These are phyloP conservation scores for Galbula dea DNA, from an alignment of 2,113 vertebrate genomes.

Conservation along the genomic window DNA sequence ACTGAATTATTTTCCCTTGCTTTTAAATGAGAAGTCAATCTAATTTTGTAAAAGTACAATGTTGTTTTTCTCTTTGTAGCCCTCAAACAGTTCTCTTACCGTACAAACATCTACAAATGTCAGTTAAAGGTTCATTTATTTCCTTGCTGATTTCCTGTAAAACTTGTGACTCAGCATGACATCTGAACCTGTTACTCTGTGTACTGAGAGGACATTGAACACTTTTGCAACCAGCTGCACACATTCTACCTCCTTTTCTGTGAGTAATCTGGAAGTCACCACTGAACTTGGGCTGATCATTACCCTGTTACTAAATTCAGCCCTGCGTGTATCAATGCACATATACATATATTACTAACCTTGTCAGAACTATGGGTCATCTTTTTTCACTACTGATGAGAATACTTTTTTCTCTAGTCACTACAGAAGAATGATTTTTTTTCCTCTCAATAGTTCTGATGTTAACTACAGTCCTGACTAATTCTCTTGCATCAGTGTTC, in stretches of 20 bases:
- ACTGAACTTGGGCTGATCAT: background rate
- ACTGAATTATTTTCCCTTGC: background rate
- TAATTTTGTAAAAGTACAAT: background rate
- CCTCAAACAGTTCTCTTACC: background rate
- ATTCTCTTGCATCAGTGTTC: background rate
- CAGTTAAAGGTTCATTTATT: constrained; percentile 50
- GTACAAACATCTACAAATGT: background rate
- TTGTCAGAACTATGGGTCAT: background rate
- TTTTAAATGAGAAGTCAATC: background rate
- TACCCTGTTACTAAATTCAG: background rate
- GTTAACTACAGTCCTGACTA: background rate
- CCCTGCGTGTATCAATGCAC: background rate
- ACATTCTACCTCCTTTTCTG: background rate
- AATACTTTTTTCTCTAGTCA: background rate
- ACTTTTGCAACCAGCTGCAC: constrained; percentile 14
- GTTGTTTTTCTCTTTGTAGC: background rate
- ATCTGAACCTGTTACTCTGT: constrained; percentile 11
- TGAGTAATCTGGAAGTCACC: constrained; percentile 8
- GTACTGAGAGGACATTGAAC: background rate
- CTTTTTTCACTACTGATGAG: background rate
- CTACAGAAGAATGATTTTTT: background rate
- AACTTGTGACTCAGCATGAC: constrained; percentile 29
- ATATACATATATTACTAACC: background rate
- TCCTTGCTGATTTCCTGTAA: constrained; percentile 38
- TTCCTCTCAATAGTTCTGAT: background rate